Percentiles rank a stretch among this genome's conserved stretches.
Conservation (phyloP, 2,888 invertebrate genomes). For the Leucophora obtusa region DNA sequence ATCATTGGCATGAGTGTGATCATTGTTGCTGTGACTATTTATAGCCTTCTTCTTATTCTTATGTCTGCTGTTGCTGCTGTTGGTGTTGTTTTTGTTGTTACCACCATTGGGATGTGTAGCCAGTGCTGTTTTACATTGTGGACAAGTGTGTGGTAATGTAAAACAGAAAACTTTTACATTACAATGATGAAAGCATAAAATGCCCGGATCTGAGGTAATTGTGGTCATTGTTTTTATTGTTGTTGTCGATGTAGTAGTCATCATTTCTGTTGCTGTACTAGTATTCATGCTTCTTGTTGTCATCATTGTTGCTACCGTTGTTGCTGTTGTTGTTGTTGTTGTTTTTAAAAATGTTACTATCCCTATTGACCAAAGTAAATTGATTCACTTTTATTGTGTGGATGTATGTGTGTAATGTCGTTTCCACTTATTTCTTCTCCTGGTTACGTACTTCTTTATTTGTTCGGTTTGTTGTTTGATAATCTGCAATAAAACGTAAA, state of each 20-base stretch:
- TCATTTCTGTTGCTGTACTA: slow-evolving; percentile 9
- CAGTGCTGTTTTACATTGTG: slow-evolving; percentile 86
- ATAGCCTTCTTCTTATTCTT: slow-evolving; percentile 41
- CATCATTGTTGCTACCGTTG: slow-evolving; percentile 30
- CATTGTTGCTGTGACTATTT: slow-evolving; percentile 46
- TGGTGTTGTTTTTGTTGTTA: slow-evolving; percentile 32
- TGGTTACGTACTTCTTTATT: slow-evolving; percentile 28
- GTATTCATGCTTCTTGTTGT: slow-evolving; percentile 41
- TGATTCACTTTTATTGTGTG: slow-evolving; percentile 47
- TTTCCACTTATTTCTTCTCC: slow-evolving; percentile 7
- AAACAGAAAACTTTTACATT: slow-evolving; percentile 90
- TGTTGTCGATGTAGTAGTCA: background rate
- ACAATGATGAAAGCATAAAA: slow-evolving; percentile 95
- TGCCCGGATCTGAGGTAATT: slow-evolving; percentile 84
- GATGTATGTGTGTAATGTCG: background rate
- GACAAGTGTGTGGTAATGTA: slow-evolving; percentile 87
- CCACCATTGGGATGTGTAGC: slow-evolving; percentile 69
- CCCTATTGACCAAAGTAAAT: slow-evolving; percentile 49
- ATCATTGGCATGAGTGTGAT: slow-evolving; percentile 43
- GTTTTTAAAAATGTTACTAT: slow-evolving; percentile 37
- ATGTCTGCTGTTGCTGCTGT: slow-evolving; percentile 39
- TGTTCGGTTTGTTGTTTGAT: slow-evolving; percentile 45
- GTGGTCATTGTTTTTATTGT: slow-evolving; percentile 69
- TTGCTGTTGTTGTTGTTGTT: slow-evolving; percentile 19
- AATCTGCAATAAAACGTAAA: slow-evolving; percentile 66